phyloP scores from a whole-genome alignment of 2,113 vertebrate species.

The Eurystomus gularis region DNA sequence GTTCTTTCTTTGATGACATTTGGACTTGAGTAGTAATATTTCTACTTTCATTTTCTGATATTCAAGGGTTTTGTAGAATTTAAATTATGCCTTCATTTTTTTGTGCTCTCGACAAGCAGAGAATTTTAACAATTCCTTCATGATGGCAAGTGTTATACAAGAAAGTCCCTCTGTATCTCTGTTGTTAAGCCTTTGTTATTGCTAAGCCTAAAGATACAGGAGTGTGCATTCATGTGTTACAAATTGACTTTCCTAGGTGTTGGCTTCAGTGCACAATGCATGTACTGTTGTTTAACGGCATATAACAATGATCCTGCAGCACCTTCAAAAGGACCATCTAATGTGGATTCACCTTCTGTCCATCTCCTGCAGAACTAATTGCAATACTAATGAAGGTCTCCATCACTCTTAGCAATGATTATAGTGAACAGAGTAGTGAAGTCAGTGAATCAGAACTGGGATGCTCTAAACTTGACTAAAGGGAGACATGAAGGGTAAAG shows the following conservation, averaged over 20 bases:
- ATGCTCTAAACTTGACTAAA: background rate
- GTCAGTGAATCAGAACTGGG: background rate
- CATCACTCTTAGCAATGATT: background rate
- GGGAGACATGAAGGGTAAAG: background rate
- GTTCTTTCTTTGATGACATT: background rate
- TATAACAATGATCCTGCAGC: conserved; percentile 1
- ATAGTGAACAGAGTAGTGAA: background rate
- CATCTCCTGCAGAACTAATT: background rate
- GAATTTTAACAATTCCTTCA: background rate
- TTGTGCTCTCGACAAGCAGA: background rate
- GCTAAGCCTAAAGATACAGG: background rate
- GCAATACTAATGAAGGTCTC: background rate
- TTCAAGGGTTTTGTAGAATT: background rate
- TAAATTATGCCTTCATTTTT: conserved; percentile 16
- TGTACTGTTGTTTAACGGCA: background rate
- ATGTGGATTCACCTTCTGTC: background rate
- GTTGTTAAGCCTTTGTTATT: background rate
- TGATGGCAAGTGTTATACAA: background rate
- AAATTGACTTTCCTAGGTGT: background rate
- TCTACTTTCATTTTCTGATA: conserved; percentile 34
- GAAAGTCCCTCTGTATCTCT: background rate
- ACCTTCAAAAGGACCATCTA: background rate
- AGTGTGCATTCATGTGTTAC: background rate
- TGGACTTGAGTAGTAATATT: conserved; percentile 2
- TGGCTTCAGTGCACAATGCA: background rate